phyloP scores from a whole-genome alignment of 1,140 invertebrate genomes.

The Procambarus virginalis region DNA sequence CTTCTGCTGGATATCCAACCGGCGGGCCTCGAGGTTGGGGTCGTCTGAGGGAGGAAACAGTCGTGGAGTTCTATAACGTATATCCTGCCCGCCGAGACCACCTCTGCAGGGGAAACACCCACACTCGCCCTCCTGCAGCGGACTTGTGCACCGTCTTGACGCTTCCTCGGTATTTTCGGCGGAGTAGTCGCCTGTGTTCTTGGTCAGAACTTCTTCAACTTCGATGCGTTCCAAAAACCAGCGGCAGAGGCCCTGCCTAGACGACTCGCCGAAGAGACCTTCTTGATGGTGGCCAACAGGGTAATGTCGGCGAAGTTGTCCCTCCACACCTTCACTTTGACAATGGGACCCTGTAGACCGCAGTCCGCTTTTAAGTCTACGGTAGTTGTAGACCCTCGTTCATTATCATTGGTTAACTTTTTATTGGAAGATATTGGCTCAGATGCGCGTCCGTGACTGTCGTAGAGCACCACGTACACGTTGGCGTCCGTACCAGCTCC shows the following conservation, averaged over 20 bases:
- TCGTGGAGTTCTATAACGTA: conserved; percentile 75
- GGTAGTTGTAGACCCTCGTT: conserved; percentile 72
- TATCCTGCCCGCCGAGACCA: conserved; percentile 74
- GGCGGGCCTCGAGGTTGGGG: conserved; percentile 72
- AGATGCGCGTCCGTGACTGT: conserved; percentile 71
- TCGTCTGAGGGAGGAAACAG: conserved; percentile 75
- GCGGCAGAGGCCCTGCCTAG: conserved; percentile 49
- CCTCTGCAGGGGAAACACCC: conserved; percentile 75
- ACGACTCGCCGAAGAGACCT: conserved; percentile 39
- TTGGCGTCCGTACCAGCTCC: conserved; percentile 74
- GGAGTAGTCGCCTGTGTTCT: background rate
- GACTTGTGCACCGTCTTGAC: conserved; percentile 25
- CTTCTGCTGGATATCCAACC: conserved; percentile 74
- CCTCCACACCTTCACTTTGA: conserved; percentile 69
- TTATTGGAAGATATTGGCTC: conserved; percentile 71
- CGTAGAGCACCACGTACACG: conserved; percentile 72
- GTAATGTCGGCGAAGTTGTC: conserved; percentile 60
- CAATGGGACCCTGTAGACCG: conserved; percentile 54
- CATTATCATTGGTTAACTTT: conserved; percentile 73
- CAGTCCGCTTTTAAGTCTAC: conserved; percentile 33
- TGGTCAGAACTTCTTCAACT: conserved; percentile 63
- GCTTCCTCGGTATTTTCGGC: background rate
- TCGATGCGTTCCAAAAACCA: conserved; percentile 71
- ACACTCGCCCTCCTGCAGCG: conserved; percentile 21
- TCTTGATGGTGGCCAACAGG: background rate